Base-by-base conservation (phyloP, 2,888 invertebrate genomes). In the Papilio demoleus region DNA sequence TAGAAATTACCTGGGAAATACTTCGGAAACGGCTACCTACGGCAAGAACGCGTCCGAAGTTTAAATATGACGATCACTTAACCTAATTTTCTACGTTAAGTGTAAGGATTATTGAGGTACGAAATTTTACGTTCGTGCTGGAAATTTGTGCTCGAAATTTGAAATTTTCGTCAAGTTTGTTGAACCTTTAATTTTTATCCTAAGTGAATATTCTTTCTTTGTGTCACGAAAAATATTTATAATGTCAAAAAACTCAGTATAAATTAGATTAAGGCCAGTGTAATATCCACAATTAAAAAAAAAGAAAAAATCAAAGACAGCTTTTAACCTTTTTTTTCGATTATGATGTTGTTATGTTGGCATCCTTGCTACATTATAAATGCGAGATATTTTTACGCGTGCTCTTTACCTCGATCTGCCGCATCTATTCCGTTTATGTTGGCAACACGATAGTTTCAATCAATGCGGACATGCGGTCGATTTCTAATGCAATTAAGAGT, bases 1-100 rank as follows among this genome's bases (percentile, higher is more conserved):
- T 34, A 45, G 53, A 63, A 61, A 50, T 70, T 62, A 60, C 65
- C 38, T 56, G n/a, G 31, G 53, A 42, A 70, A 70, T 65, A 56
- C 65, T 62, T 22, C 56, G 38, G n/a, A n/a, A 45, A 27, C 38
- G 22, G 12, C 24, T 63, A 36, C 67, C 56, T 36, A 34, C n/a
- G 59, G 60, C 64, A 58, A 38, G 24, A 63, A 58, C 34, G 34
- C 40, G 53, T 61, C 31, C 19, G 40, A 50, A 50, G n/a, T 22
- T 47, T n/a, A 31, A 38, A 38, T 67, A 59, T 45, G 45, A 65
- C 59, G 19, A 14, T 61, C 38, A 53, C 67, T 67, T 53, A 61
- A 60, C 61, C 27, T 27, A 53, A 31, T 53, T 67, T 61, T 40
- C 40, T n/a, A 27, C 36, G 31, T 58, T 31, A 45, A 58, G 58